Conservation (phyloP, 2,797 vertebrate species). For the Catamblyrhynchus diadema region DNA sequence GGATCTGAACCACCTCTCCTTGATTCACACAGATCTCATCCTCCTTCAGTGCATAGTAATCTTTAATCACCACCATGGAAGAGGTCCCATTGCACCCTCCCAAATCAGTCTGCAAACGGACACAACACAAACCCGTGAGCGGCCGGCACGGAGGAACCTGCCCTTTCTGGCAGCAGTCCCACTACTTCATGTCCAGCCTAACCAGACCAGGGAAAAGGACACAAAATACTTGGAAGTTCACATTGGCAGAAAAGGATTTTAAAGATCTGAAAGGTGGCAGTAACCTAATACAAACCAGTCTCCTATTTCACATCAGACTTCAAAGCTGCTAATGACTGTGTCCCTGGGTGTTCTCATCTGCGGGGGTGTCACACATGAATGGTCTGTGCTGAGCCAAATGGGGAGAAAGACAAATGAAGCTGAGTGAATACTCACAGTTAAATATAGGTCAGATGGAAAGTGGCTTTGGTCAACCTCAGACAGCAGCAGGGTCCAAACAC, state of each 20-base stretch:
- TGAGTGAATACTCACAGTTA: background rate
- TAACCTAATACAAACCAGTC: background rate
- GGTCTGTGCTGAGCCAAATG: background rate
- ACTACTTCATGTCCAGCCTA: background rate
- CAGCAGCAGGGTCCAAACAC: background rate
- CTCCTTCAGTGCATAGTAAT: conserved; percentile 97
- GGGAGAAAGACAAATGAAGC: background rate
- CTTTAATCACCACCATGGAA: conserved; percentile 92
- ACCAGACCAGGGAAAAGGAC: background rate
- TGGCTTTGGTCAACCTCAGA: background rate
- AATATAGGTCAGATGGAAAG: background rate
- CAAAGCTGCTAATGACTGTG: background rate
- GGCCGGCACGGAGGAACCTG: background rate
- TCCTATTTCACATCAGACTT: background rate
- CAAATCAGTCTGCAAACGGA: conserved; percentile 76
- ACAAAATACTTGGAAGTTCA: background rate
- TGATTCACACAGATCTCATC: conserved; percentile 94
- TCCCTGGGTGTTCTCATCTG: background rate
- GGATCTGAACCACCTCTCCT: conserved; percentile 93
- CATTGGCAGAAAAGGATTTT: background rate
- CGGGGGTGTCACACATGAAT: background rate
- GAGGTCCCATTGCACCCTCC: conserved; percentile 89
- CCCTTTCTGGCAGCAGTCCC: background rate
- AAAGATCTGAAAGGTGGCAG: background rate
- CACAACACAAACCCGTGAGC: conserved; percentile 27